Evolutionary conservation across 2,888 invertebrate species (phyloP).

Genomic region (Pollenia amentaria): DNA sequence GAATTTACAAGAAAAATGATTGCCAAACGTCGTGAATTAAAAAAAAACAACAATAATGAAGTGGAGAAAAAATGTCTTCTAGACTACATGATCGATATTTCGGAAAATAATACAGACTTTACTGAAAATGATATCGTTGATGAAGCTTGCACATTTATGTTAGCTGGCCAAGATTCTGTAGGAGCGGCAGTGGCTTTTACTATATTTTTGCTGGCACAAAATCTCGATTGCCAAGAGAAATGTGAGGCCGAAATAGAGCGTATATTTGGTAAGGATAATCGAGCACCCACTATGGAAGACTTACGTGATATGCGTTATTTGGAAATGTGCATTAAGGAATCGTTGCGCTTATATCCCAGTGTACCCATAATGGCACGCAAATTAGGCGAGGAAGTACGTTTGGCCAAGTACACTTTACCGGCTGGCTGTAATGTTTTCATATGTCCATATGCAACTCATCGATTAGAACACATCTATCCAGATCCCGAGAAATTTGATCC

Average conservation of each 20-base stretch:
- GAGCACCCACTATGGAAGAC: constrained; percentile 86
- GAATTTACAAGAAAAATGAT: constrained; percentile 85
- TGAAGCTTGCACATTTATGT: constrained; percentile 88
- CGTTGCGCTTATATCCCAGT: constrained; percentile 85
- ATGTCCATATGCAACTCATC: constrained; percentile 86
- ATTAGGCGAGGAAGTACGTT: constrained; percentile 82
- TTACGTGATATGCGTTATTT: constrained; percentile 88
- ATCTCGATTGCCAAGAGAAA: constrained; percentile 85
- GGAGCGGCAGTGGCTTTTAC: constrained; percentile 86
- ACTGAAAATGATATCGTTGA: constrained; percentile 87
- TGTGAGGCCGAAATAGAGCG: constrained; percentile 85
- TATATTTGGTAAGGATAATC: constrained; percentile 84
- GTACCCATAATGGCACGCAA: constrained; percentile 84
- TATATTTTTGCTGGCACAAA: constrained; percentile 86
- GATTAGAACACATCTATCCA: constrained; percentile 86
- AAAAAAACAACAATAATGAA: constrained; percentile 70
- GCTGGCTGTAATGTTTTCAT: constrained; percentile 86
- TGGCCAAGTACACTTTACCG: constrained; percentile 85
- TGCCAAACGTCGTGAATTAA: constrained; percentile 80
- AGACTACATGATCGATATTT: constrained; percentile 86
- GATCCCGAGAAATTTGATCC: constrained; percentile 87
- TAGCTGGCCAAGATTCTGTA: constrained; percentile 88
- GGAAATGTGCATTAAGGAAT: constrained; percentile 90
- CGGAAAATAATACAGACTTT: constrained; percentile 85
- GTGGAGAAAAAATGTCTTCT: constrained; percentile 84